These are phyloP conservation scores for Polymixis flavicincta DNA, from an alignment of 2,888 invertebrate genomes.

Conservation along the genomic window DNA sequence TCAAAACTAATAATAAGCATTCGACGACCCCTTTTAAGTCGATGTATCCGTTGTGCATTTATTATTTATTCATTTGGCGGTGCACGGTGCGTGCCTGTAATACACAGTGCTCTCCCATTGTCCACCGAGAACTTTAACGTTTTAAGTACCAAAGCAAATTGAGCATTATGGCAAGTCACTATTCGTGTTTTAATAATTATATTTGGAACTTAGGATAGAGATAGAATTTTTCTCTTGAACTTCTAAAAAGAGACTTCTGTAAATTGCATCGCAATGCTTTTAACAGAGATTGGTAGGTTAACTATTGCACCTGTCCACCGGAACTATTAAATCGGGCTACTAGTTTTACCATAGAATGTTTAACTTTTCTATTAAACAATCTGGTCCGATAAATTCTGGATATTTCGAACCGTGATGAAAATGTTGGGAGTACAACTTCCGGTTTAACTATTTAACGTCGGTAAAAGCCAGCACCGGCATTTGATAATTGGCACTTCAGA, in stretches of 20 bases:
- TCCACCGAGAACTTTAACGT: slow-evolving; percentile 10
- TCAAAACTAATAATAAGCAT: slow-evolving; percentile 23
- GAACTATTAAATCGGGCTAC: not conserved
- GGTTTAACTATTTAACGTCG: not conserved
- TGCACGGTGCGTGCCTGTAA: slow-evolving; percentile 33
- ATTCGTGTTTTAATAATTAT: not conserved
- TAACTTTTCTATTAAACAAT: not conserved
- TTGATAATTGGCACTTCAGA: not conserved
- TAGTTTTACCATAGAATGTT: not conserved
- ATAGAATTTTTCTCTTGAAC: no score
- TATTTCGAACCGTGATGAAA: not conserved
- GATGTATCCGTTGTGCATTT: slow-evolving; percentile 29
- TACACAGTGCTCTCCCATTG: slow-evolving; percentile 19
- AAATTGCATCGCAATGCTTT: not conserved
- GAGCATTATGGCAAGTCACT: slow-evolving; percentile 3
- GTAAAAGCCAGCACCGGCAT: not conserved
- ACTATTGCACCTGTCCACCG: not conserved
- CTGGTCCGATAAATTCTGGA: not conserved
- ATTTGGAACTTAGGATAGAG: not conserved
- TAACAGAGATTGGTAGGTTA: not conserved
- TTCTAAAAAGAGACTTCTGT: not conserved
- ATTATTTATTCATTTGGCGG: slow-evolving; percentile 38
- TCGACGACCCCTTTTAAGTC: slow-evolving; percentile 26
- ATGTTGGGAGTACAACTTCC: not conserved
- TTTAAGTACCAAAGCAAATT: slow-evolving; percentile 20